phyloP scores from a whole-genome alignment of 2,113 vertebrate species.

The Clinocottus analis region DNA sequence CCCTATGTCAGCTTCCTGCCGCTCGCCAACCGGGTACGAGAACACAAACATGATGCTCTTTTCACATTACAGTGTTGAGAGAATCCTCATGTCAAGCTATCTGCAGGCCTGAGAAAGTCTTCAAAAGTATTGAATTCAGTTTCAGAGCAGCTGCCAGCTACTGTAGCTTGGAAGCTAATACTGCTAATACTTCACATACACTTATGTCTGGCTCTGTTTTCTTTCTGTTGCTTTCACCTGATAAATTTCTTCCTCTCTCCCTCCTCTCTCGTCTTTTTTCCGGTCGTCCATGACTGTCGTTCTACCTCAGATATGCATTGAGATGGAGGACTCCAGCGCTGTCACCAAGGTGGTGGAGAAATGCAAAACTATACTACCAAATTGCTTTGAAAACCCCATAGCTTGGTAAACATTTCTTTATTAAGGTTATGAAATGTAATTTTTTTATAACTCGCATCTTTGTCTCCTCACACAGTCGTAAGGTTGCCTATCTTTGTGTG shows the following conservation, averaged over 20 bases:
- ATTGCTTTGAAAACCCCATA: fast-evolving
- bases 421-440: neutral
- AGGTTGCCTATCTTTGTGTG: neutral
- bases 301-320: conserved; percentile 39
- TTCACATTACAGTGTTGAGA: neutral
- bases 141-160: too few relatives aligned
- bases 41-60: neutral
- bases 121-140: too few relatives aligned
- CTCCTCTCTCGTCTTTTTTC: neutral
- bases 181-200: too few relatives aligned
- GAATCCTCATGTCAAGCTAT: neutral
- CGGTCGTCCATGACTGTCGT: neutral
- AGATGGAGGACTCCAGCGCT: conserved; percentile 26
- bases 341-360: conserved; percentile 16
- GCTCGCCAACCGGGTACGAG: conserved; percentile 54
- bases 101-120: neutral
- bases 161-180: too few relatives aligned
- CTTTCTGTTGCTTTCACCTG: too few relatives aligned
- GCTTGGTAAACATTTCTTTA: neutral
- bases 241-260: too few relatives aligned
- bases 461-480: neutral
- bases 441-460: neutral
- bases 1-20: conserved; percentile 30
- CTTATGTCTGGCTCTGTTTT: too few relatives aligned
- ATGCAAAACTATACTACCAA: neutral